Conservation (phyloP, 2,113 vertebrate genomes). For the Eolophus roseicapilla region DNA sequence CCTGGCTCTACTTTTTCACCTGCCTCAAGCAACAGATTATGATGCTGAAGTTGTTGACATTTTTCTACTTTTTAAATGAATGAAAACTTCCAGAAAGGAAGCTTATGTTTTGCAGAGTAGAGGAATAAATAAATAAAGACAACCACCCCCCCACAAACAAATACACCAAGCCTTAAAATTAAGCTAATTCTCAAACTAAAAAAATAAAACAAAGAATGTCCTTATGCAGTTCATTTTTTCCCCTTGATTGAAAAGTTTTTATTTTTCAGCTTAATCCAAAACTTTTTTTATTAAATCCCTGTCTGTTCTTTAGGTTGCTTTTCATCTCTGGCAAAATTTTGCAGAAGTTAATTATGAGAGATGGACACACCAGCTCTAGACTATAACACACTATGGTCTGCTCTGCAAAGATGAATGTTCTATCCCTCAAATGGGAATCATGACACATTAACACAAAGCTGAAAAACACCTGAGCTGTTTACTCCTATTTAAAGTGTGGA, state of each 20-base stretch:
- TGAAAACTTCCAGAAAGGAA: not conserved
- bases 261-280: not conserved
- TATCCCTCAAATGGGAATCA: not conserved
- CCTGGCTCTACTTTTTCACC: not conserved
- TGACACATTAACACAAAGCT: not conserved
- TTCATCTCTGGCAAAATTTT: not conserved
- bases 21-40: not conserved
- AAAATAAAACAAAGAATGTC: not conserved
- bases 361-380: not conserved
- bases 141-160: not conserved
- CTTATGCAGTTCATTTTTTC: not conserved
- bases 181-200: not conserved
- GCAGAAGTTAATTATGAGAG: not conserved
- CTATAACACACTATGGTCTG: accelerated
- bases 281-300: not conserved
- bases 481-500: not conserved
- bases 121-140: not conserved
- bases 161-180: not conserved
- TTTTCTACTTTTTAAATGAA: not conserved
- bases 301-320: not conserved
- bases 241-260: not conserved
- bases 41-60: not conserved
- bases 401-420: not conserved
- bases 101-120: accelerated
- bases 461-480: not conserved